Base-by-base conservation (phyloP, 2,797 vertebrate species). In the Anguilla megastoma region DNA sequence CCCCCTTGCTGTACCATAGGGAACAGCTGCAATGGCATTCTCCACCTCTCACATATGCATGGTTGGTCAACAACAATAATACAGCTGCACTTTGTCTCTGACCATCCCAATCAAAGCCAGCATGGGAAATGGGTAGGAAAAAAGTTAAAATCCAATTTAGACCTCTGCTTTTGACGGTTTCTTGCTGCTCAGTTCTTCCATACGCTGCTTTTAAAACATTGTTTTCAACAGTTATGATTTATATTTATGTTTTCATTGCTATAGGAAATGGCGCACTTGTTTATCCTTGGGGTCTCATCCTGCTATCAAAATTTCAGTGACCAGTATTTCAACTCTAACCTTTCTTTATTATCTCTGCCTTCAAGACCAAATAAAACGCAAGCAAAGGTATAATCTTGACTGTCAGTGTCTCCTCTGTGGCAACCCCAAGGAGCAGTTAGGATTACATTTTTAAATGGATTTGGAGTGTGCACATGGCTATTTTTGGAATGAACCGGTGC, bases 401-500 rank as follows among this genome's bases (percentile, higher is more conserved):
- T 76, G 33, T 76, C 12, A 3, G 33, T 45, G 21, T 48, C 76
- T 41, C 30, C 30, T 88, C n/a, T 63, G n/a, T 18, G 24, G 16
- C 66, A 27, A 76, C 66, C 54, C 54, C 54, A 6, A 71, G 36
- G 27, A 54, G 24, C 50, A 45, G 69, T 14, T 88, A 48, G 66
- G 33, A 71, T 79, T 88, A 58, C 69, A 48, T 30, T 76, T 85
- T 41, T 50, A 84, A 56, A 16, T 52, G n/a, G 63, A 84, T 36
- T 74, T 56, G 82, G 76, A 48, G 41, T 56, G 87, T 71, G 60
- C 56, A 18, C 82, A 66, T 54, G 60, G 18, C 60, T 84, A 87
- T 87, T 84, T 87, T 71, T 27, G 52, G 21, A 83, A 85, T 16
- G 24, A 87, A 83, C 71, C 41, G 48, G 30, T 36, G 82, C 71